A percentile compares a stretch with the other conserved stretches of the same genome.
Conservation (phyloP, 1,140 invertebrate genomes). For the Zaprionus vittiger region DNA sequence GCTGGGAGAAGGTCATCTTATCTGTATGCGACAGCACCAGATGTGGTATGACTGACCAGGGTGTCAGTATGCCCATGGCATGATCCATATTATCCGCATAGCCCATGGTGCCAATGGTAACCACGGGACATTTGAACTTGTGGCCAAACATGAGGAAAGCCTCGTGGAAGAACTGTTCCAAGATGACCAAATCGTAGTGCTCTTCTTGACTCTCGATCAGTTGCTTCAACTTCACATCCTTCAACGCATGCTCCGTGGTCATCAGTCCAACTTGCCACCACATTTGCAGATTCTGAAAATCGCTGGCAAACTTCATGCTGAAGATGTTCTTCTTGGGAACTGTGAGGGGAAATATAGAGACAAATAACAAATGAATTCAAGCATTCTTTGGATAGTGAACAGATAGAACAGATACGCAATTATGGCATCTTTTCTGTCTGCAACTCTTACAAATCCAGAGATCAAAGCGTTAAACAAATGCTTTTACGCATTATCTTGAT, state of each 20-base stretch:
- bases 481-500: no score
- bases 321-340: constrained; percentile 82
- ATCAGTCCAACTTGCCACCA: constrained; percentile 84
- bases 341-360: constrained; percentile 2
- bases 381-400: neutral
- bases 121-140: constrained; percentile 86
- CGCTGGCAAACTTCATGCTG: constrained; percentile 71
- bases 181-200: constrained; percentile 85
- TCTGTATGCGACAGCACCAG: constrained; percentile 84
- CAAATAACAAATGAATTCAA: neutral
- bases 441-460: neutral
- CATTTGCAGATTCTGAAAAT: constrained; percentile 75
- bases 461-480: neutral
- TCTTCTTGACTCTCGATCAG: constrained; percentile 84
- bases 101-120: constrained; percentile 85
- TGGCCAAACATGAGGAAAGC: constrained; percentile 85
- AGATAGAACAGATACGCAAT: neutral
- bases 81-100: constrained; percentile 86
- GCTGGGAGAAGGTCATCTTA: constrained; percentile 72
- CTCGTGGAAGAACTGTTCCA: constrained; percentile 86
- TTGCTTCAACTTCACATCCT: constrained; percentile 84
- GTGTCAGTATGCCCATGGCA: constrained; percentile 85
- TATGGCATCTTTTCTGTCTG: neutral
- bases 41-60: constrained; percentile 85
- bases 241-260: constrained; percentile 85